Conservation (phyloP, 2,888 invertebrate genomes). For the Hypsopygia costalis region DNA sequence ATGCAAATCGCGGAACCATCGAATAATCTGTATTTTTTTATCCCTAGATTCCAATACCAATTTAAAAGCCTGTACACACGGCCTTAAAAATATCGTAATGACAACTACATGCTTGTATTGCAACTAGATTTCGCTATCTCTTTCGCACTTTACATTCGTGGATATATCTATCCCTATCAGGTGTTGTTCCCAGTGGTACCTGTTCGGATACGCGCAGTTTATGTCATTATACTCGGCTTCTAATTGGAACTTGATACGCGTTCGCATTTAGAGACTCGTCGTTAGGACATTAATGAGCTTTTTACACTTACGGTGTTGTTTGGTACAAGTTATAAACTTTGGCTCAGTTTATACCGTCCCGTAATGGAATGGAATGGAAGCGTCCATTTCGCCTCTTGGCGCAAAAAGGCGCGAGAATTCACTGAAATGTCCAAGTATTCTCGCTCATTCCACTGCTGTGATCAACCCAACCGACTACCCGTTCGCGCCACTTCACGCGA, state of each 20-base stretch:
- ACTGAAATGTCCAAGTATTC: too few relatives aligned
- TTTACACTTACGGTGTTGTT: conserved; percentile 40
- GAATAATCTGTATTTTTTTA: too few relatives aligned
- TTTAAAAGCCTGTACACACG: too few relatives aligned
- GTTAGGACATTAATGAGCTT: conserved; percentile 64
- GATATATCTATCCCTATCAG: conserved; percentile 12
- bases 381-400: too few relatives aligned
- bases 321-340: conserved; percentile 19
- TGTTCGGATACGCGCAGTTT: conserved; percentile 26
- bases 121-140: conserved; percentile 6
- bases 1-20: too few relatives aligned
- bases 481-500: too few relatives aligned
- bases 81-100: conserved; percentile 3
- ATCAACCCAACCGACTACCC: too few relatives aligned
- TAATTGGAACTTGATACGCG: conserved; percentile 75
- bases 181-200: not conserved
- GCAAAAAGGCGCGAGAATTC: too few relatives aligned
- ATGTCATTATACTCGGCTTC: conserved; percentile 59
- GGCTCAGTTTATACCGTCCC: too few relatives aligned
- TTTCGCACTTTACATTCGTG: not conserved
- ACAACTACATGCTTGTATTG: not conserved
- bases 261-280: conserved; percentile 64
- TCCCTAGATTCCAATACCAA: too few relatives aligned
- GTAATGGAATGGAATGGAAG: too few relatives aligned
- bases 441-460: too few relatives aligned